A percentile compares a stretch with the other conserved stretches of the same genome.
Evolutionary conservation across 2,888 invertebrate genomes (phyloP).

Genomic region (Yponomeuta plumbellus): DNA sequence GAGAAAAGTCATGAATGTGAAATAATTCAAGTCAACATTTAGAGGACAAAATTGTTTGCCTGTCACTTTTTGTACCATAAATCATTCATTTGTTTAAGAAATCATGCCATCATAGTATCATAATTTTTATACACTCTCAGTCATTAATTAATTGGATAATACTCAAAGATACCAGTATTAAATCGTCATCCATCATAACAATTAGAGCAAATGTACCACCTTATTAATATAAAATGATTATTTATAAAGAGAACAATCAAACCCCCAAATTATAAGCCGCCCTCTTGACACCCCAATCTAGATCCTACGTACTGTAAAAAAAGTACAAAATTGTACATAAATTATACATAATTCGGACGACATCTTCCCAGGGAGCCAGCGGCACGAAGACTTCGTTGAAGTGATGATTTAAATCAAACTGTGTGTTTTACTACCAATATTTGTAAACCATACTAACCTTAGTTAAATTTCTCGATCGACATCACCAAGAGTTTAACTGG

Average conservation of each 20-base stretch:
- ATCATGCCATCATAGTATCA: neutral
- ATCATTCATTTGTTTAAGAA: neutral
- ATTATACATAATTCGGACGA: constrained; percentile 10
- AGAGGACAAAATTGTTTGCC: too few species aligned
- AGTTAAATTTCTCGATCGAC: neutral
- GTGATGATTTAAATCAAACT: neutral
- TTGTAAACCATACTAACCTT: neutral
- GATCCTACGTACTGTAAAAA: neutral
- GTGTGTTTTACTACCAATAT: neutral
- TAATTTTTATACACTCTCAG: neutral
- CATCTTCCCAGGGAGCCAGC: neutral
- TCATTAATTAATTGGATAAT: neutral
- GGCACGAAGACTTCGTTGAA: neutral
- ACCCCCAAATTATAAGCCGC: neutral
- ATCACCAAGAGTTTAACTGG: neutral
- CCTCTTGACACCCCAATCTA: neutral
- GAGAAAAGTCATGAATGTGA: too few species aligned
- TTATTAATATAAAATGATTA: too few species aligned
- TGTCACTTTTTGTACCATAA: neutral
- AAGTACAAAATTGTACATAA: constrained; percentile 7
- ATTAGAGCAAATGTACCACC: neutral
- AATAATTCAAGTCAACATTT: too few species aligned
- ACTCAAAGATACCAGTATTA: neutral
- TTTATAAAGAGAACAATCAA: neutral
- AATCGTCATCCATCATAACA: neutral